phyloP scores from a whole-genome alignment of 2,888 invertebrate genomes.

The Schrankia costaestrigalis region DNA sequence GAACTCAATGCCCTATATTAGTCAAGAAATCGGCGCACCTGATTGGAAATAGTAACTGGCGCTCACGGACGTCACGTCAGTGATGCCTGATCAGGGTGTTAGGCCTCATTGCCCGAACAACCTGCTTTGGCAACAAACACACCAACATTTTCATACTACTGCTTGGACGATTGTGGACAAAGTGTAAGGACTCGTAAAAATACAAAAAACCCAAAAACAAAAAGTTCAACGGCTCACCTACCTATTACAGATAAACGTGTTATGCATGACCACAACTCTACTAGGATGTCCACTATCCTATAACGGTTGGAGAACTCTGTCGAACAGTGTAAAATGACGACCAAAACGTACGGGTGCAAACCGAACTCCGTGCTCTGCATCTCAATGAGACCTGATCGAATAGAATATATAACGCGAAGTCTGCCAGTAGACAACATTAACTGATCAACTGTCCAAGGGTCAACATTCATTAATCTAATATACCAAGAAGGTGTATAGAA shows the following conservation, averaged over 20 bases:
- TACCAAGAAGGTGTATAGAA: slow-evolving; percentile 32
- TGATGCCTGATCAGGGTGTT: no score
- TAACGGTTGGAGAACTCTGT: slow-evolving; percentile 65
- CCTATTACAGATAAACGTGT: slow-evolving; percentile 51
- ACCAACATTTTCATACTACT: no score
- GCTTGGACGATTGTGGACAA: no score
- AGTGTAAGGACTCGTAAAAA: slow-evolving; percentile 25
- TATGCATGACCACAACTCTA: slow-evolving; percentile 47
- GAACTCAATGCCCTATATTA: no score
- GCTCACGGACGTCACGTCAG: no score
- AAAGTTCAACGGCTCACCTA: slow-evolving; percentile 51
- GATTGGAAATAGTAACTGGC: no score
- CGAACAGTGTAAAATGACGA: slow-evolving; percentile 59
- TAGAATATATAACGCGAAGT: slow-evolving; percentile 65
- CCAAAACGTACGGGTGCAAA: slow-evolving; percentile 50
- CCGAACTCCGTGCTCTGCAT: slow-evolving; percentile 56
- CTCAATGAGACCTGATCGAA: slow-evolving; percentile 62
- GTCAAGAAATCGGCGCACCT: no score
- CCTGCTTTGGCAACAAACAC: no score
- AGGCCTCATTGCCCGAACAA: no score
- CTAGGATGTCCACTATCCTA: slow-evolving; percentile 56
- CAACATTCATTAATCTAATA: slow-evolving; percentile 44
- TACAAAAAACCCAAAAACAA: slow-evolving; percentile 44
- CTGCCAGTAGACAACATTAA: slow-evolving; percentile 46
- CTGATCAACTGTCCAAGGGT: slow-evolving; percentile 45